Base-by-base conservation (phyloP, 1,140 invertebrate species). In the Asbolus verrucosus region DNA sequence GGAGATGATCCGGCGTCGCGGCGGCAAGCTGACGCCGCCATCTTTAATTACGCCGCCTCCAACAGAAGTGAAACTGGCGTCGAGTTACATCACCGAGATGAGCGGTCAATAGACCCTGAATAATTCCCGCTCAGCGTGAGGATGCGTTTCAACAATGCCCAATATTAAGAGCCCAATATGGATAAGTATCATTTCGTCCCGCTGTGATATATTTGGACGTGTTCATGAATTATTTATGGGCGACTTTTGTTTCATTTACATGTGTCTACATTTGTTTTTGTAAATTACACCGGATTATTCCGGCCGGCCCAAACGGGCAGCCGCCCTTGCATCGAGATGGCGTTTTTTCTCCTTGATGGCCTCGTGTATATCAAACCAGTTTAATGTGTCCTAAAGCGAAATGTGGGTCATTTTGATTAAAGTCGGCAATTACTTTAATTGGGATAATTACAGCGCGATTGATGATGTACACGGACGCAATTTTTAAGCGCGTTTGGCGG, bases 181-280 rank as follows among this genome's bases (percentile, higher is more conserved):
- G 46, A 54, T 14, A 54, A 54, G 46, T 54, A 54, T 54, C 21
- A 54, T 54, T 54, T 54, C 46, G 46, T 14, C 46, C 46, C 21
- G 46, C 46, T 54, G 46, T 54, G 46, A 54, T 54, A 54, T 54
- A 54, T 54, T 54, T 21, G 21, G 46, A 54, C 27, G 46, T 13
- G 46, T 19, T 54, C 46, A 54, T 54, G 46, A 19, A 54, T 54
- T 54, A 54, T 54, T 54, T 27, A 54, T 54, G 46, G 46, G n/a
- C 21, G 46, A 21, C 1, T 27, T 14, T 27, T n/a, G n/a, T n/a
- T n/a, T n/a, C n/a, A n/a, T n/a, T n/a, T n/a, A n/a, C n/a, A n/a
- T n/a, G n/a, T n/a, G n/a, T n/a, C n/a, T n/a, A n/a, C n/a, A n/a
- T n/a, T 27, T 27, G 46, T 54, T 54, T 54, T 21, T 54, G n/a